phyloP scores from a whole-genome alignment of 2,113 vertebrate genomes.

The Pristiophorus japonicus region DNA sequence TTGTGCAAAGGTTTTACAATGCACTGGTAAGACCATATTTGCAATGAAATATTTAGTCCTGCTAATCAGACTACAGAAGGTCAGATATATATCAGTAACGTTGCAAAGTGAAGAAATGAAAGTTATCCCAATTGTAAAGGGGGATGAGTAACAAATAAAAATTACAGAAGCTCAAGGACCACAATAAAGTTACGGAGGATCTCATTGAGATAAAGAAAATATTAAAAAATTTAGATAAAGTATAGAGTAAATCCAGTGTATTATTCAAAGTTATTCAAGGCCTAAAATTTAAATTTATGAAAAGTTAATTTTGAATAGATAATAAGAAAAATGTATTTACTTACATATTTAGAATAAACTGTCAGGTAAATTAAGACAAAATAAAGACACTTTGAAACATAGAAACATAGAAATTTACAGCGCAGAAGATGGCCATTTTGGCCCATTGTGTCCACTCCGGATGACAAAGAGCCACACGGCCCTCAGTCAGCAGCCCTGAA shows the following conservation, averaged over 20 bases:
- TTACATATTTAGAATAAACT: neutral
- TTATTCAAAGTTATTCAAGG: neutral
- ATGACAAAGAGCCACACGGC: no score
- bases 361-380: neutral
- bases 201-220: neutral
- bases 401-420: no score
- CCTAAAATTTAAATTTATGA: neutral
- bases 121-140: neutral
- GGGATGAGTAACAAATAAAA: neutral
- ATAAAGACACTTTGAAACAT: neutral
- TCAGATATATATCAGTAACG: neutral
- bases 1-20: neutral
- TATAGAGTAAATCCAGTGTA: neutral
- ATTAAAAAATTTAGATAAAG: neutral
- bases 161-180: neutral
- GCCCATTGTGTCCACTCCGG: no score
- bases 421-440: no score
- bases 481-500: no score
- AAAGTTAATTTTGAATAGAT: neutral
- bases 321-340: neutral
- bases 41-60: neutral
- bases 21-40: neutral
- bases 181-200: neutral
- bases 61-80: neutral
- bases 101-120: neutral